Base-by-base conservation (phyloP, 2,113 vertebrate species). In the Crotophaga sulcirostris region DNA sequence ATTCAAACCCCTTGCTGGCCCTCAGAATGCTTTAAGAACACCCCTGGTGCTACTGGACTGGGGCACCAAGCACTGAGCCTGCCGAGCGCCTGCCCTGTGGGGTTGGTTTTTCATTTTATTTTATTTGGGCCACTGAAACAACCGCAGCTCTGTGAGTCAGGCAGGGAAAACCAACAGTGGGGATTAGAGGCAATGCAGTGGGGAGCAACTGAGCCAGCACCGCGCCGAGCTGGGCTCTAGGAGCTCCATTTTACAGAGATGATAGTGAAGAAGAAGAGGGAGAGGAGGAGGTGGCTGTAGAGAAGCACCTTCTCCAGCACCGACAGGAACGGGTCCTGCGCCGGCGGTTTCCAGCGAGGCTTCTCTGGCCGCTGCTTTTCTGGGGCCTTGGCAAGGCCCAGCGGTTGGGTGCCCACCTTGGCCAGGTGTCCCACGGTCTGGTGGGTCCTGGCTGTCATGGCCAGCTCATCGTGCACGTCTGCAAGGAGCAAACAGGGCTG, bases 271-370 rank as follows among this genome's bases (percentile, higher is more conserved):
- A 96, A 96, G 8, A 52, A 0, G n/a, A 96, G 29, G 9, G 96
- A 97, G 28, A 96, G 75, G 73, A 90, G 7, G 52, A 97, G 42
- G 40, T 97, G 96, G 6, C 88, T 60, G 69, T 78, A 96, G 66
- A 97, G 84, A 42, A 97, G 76, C 49, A 96, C 76, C 36, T 93
- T 96, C 66, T 96, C 94, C 88, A 97, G 79, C 13, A 94, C 4
- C 2, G 40, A 66, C 49, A 94, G 83, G 2, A 95, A 86, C 0
- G 5, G 31, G 36, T 92, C 72, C 6, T 16, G 49, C 23, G 51
- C n/a, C 42, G 20, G 79, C 0, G 12, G 19, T 7, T 33, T 42
- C 59, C 51, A 29, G 10, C 2, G 24, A 38, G 0, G 13, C 51
- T 69, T 38, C 60, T 4, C 36, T 20, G 31, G 42, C 44, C 47